phyloP scores from a whole-genome alignment of 2,888 invertebrate species.

The Metopia argyrocephala region DNA sequence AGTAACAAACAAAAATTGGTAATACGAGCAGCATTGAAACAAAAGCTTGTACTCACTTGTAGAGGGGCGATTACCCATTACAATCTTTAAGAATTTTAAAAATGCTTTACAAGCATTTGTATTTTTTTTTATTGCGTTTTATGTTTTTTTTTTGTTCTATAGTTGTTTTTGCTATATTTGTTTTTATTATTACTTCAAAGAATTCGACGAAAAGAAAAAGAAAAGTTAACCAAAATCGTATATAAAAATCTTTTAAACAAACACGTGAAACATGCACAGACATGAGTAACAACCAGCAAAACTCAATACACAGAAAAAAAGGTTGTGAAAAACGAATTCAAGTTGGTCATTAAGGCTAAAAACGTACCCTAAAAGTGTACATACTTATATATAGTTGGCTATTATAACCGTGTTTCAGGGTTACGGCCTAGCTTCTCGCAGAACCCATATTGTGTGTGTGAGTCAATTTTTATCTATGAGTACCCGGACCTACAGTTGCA shows the following conservation, averaged over 20 bases:
- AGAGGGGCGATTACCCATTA: conserved; percentile 36
- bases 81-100: conserved; percentile 58
- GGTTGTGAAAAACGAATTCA: neutral
- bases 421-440: too few species aligned
- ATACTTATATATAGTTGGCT: too few species aligned
- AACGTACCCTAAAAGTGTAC: neutral
- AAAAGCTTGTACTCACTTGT: conserved; percentile 2
- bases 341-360: neutral
- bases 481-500: too few species aligned
- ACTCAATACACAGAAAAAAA: neutral
- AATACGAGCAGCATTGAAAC: conserved; percentile 21
- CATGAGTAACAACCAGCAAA: conserved; percentile 23
- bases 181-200: neutral
- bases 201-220: conserved; percentile 19
- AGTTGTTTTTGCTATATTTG: neutral
- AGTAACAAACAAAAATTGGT: conserved; percentile 39
- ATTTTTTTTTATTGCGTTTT: neutral
- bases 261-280: conserved; percentile 39
- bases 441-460: too few species aligned
- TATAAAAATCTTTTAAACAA: conserved; percentile 31
- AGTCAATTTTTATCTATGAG: too few species aligned
- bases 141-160: too few species aligned
- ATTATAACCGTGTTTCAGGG: too few species aligned
- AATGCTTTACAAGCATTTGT: conserved; percentile 58
- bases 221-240: neutral